Conservation (phyloP, 1,140 invertebrate genomes). For the Neodiprion fabricii region DNA sequence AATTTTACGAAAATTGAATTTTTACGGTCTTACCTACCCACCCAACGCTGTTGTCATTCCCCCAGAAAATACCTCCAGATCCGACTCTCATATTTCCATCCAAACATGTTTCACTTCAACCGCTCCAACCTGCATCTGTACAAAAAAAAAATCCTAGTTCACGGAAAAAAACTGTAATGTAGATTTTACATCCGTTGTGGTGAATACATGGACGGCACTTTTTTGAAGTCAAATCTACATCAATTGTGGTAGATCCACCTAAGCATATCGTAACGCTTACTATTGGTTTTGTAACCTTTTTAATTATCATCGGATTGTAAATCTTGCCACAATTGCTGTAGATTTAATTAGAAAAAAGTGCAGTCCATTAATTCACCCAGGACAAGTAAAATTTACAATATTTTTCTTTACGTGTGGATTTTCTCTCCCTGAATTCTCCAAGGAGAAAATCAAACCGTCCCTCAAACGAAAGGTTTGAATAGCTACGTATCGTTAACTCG, state of each 20-base stretch:
- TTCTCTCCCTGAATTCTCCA: background rate
- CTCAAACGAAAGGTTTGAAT: conserved; percentile 40
- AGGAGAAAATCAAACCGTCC: conserved; percentile 40
- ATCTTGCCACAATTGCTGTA: background rate
- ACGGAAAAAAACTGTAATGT: no score
- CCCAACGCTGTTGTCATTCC: background rate
- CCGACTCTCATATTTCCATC: background rate
- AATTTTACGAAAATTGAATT: background rate
- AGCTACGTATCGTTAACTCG: conserved; percentile 58
- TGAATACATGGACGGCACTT: no score
- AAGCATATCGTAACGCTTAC: no score
- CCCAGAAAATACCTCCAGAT: background rate
- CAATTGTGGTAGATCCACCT: no score
- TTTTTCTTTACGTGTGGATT: conserved; percentile 27
- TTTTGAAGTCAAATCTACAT: no score
- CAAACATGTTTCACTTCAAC: background rate
- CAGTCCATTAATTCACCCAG: conserved; percentile 17
- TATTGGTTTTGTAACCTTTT: no score
- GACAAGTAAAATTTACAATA: conserved; percentile 16
- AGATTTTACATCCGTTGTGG: no score
- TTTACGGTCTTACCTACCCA: background rate
- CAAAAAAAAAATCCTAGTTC: background rate
- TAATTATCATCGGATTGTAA: background rate
- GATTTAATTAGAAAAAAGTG: conserved; percentile 12
- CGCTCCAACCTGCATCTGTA: background rate